Conservation (phyloP, 2,113 vertebrate genomes). For the Elanoides forficatus region DNA sequence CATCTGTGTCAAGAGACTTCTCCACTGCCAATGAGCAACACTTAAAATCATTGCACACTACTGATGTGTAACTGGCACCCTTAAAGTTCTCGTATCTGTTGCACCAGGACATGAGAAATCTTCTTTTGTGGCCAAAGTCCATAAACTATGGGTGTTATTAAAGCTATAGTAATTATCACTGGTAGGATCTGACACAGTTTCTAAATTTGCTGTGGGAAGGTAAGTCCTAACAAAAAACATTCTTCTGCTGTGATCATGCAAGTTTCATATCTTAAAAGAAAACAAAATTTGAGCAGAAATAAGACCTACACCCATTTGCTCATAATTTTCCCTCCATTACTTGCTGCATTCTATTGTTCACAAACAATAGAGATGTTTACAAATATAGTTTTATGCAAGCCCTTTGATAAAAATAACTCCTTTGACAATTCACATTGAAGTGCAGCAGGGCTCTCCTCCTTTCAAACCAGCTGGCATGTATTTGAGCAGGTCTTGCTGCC, state of each 20-base stretch:
- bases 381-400: slow-evolving; percentile 13
- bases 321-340: slow-evolving; percentile 34
- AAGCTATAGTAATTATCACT: neutral
- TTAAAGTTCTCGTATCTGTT: neutral
- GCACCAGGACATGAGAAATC: neutral
- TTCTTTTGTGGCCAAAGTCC: neutral
- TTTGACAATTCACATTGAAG: neutral
- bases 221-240: neutral
- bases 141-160: neutral
- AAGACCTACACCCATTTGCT: neutral
- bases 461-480: neutral
- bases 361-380: slow-evolving; percentile 37
- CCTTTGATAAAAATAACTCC: slow-evolving; percentile 43
- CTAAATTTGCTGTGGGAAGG: neutral
- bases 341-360: slow-evolving; percentile 30
- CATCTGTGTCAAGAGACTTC: neutral
- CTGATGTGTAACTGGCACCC: neutral
- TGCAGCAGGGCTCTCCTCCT: neutral
- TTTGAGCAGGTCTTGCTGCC: neutral
- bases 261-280: neutral
- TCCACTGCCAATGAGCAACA: neutral
- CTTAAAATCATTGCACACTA: neutral
- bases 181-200: neutral
- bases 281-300: neutral
- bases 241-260: neutral